Percentiles rank a stretch among this genome's conserved stretches.
Evolutionary conservation across 2,797 vertebrate genomes (phyloP).

Genomic region (Chloroceryle inda): DNA sequence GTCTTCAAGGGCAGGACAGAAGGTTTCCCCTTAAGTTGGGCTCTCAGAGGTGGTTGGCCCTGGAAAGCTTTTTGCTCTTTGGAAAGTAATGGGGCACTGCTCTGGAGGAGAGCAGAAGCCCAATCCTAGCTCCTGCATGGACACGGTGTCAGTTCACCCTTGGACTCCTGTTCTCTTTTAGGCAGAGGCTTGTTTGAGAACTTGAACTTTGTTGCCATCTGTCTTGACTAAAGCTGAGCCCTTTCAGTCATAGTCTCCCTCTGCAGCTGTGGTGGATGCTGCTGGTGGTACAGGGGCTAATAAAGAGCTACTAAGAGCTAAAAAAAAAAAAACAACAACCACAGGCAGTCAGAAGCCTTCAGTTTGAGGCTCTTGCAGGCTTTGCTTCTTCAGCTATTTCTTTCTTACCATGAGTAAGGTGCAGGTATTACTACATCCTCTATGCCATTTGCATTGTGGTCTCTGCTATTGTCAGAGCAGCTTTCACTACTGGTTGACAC

Average conservation of each 20-base stretch:
- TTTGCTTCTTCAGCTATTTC: not conserved
- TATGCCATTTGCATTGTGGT: accelerated
- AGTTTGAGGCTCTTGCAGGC: not conserved
- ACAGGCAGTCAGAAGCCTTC: not conserved
- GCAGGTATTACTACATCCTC: not conserved
- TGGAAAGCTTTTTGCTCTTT: not conserved
- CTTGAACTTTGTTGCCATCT: not conserved
- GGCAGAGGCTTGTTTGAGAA: not conserved
- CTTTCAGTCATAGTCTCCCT: not conserved
- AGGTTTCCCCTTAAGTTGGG: not conserved
- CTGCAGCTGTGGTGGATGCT: not conserved
- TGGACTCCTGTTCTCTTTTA: not conserved
- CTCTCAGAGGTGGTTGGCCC: not conserved
- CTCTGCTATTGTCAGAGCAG: not conserved
- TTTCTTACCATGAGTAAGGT: not conserved
- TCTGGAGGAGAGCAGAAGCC: not conserved
- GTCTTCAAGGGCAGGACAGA: not conserved
- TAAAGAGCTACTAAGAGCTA: not conserved
- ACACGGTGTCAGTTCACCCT: not conserved
- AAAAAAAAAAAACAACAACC: not conserved
- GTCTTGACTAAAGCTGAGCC: not conserved
- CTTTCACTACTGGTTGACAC: not conserved
- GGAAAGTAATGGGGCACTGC: not conserved
- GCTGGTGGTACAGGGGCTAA: not conserved
- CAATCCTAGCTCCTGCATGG: not conserved